A percentile compares a stretch with the other conserved stretches of the same genome.
Conservation (phyloP, 2,797 vertebrate species). For the Catharus ustulatus region DNA sequence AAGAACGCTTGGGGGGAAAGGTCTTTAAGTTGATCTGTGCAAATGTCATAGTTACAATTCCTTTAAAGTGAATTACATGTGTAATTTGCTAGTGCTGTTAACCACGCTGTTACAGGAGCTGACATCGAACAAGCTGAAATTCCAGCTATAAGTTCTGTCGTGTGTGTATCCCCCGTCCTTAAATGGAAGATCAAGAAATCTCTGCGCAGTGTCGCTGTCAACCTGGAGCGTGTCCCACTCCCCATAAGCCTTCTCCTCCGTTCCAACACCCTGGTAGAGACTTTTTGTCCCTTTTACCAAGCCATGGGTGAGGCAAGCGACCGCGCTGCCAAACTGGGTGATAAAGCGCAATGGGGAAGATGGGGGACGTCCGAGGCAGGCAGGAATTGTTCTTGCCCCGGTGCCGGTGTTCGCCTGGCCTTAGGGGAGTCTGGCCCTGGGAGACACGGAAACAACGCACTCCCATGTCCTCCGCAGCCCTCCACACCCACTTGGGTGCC, state of each 20-base stretch:
- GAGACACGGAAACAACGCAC: background rate
- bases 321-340: background rate
- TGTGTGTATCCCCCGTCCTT: background rate
- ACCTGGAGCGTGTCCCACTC: fast-evolving
- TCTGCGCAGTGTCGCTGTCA: background rate
- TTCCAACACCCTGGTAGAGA: fast-evolving
- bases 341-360: background rate
- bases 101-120: background rate
- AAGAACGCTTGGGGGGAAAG: background rate
- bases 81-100: background rate
- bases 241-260: background rate
- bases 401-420: background rate
- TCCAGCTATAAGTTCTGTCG: background rate
- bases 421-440: too few relatives aligned
- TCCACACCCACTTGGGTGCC: background rate
- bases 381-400: fast-evolving
- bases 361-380: fast-evolving
- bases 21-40: background rate
- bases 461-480: background rate
- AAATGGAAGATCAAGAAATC: background rate
- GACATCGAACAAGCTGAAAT: background rate
- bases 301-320: background rate
- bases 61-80: background rate
- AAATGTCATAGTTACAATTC: background rate
- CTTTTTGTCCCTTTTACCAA: background rate